phyloP scores from a whole-genome alignment of 1,140 invertebrate genomes.

The Cheumatopsyche charites region DNA sequence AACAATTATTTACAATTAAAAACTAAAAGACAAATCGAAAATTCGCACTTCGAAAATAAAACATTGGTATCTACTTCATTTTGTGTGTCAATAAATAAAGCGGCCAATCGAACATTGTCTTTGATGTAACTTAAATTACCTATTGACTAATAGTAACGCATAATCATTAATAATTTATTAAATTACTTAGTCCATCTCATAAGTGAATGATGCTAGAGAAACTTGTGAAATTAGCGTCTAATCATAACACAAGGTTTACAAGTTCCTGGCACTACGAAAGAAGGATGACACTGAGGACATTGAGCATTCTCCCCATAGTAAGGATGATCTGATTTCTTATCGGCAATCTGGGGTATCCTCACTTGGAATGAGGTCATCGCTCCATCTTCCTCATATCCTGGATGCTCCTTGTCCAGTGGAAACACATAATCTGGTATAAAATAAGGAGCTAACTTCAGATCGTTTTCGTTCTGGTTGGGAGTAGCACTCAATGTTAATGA shows the following conservation, averaged over 20 bases:
- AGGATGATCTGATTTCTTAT: conserved; percentile 48
- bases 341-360: conserved; percentile 58
- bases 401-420: conserved; percentile 62
- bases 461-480: conserved; percentile 51
- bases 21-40: not conserved
- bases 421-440: conserved; percentile 66
- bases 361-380: conserved; percentile 65
- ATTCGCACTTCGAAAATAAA: not conserved
- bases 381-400: conserved; percentile 62
- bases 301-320: conserved; percentile 65
- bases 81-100: conserved; percentile 15
- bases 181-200: not conserved
- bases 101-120: not conserved
- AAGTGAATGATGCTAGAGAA: conserved; percentile 18
- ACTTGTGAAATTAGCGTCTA: conserved; percentile 46
- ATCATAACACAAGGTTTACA: conserved; percentile 65
- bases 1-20: conserved; percentile 15
- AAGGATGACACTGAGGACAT: conserved; percentile 67
- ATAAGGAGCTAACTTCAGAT: conserved; percentile 52
- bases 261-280: conserved; percentile 63
- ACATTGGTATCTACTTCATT: not conserved
- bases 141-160: conserved; percentile 7
- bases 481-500: not conserved
- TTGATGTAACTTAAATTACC: conserved; percentile 6
- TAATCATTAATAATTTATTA: conserved; percentile 12